Evolutionary conservation across 2,113 vertebrate genomes (phyloP).

Genomic region (Prinia subflava): DNA sequence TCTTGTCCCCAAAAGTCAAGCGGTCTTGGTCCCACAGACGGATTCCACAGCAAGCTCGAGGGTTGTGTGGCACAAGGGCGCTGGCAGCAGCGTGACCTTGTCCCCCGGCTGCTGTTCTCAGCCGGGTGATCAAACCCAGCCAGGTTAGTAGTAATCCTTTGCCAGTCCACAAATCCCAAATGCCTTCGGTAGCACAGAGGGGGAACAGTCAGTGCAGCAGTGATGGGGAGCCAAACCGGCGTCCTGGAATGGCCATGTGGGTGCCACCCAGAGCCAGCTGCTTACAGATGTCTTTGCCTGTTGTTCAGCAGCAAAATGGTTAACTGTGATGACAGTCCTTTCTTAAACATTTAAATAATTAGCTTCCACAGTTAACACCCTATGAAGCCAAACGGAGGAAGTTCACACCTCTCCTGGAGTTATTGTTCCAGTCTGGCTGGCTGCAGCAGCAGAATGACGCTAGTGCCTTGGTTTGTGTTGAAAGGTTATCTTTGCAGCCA

Average conservation of each 20-base stretch:
- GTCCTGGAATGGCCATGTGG: background rate
- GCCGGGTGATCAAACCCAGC: background rate
- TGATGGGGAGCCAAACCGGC: background rate
- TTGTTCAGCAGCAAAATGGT: background rate
- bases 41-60: background rate
- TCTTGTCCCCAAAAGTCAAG: background rate
- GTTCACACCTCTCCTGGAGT: conserved; percentile 46
- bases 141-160: background rate
- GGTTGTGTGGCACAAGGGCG: background rate
- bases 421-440: conserved; percentile 51
- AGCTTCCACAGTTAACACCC: conserved; percentile 32
- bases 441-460: background rate
- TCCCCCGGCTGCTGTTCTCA: background rate
- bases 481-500: conserved; percentile 53
- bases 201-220: background rate
- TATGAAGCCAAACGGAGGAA: conserved; percentile 53
- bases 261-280: background rate
- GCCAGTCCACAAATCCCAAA: background rate
- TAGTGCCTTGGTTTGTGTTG: conserved; percentile 37
- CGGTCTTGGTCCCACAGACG: background rate
- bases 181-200: fast-evolving
- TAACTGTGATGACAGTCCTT: background rate
- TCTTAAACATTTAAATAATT: conserved; percentile 29
- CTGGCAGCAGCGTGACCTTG: background rate
- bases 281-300: background rate